Conservation (phyloP, 2,888 invertebrate genomes). For the Metalampra italica region DNA sequence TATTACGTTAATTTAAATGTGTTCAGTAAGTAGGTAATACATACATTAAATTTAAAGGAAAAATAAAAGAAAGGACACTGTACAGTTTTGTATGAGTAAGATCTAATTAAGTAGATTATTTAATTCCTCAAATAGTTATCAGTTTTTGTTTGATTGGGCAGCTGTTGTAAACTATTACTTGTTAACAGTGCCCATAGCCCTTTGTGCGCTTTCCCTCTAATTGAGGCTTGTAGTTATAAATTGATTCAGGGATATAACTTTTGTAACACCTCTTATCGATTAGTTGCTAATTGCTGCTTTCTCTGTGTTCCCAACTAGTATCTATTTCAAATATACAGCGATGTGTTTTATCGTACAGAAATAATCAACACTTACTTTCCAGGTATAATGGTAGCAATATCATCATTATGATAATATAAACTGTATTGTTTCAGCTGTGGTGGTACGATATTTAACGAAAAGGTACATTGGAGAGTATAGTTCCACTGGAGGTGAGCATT, state of each 20-base stretch:
- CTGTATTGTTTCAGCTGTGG: constrained; percentile 82
- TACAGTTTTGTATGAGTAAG: too few species aligned
- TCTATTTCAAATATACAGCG: constrained; percentile 44
- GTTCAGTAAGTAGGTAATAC: too few species aligned
- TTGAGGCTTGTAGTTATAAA: constrained; percentile 70
- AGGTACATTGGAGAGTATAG: constrained; percentile 89
- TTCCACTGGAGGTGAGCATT: constrained; percentile 84
- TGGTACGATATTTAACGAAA: constrained; percentile 87
- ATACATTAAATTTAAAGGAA: too few species aligned
- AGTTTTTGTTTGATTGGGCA: neutral
- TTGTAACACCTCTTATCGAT: constrained; percentile 65
- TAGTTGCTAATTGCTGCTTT: constrained; percentile 69
- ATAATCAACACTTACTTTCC: constrained; percentile 32
- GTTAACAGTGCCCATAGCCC: constrained; percentile 23
- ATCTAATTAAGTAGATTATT: too few species aligned
- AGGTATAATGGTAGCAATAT: constrained; percentile 21
- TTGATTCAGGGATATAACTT: constrained; percentile 67
- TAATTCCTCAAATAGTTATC: too few species aligned
- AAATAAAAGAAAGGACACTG: too few species aligned
- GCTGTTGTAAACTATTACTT: neutral
- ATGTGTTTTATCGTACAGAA: constrained; percentile 48
- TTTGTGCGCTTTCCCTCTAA: constrained; percentile 72
- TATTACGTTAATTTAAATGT: neutral
- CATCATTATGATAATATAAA: constrained; percentile 4
- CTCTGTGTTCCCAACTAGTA: constrained; percentile 50